These are phyloP conservation scores for Cosmorhoe ocellata DNA, from an alignment of 2,888 invertebrate species.

Conservation along the genomic window DNA sequence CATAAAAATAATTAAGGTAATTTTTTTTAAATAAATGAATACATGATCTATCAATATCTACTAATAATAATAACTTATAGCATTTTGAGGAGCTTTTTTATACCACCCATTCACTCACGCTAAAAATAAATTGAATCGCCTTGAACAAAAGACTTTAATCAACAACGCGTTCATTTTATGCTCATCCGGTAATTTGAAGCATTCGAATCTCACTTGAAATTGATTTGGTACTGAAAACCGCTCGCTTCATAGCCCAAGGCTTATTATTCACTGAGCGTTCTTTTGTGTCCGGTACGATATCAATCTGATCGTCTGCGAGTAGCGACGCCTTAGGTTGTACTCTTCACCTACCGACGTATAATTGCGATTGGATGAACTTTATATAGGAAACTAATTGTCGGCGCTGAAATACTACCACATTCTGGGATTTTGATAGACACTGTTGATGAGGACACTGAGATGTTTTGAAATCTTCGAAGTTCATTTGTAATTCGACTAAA, in stretches of 20 bases:
- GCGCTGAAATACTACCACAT: background rate
- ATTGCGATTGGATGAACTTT: constrained; percentile 49
- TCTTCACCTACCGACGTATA: constrained; percentile 65
- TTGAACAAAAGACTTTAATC: constrained; percentile 4
- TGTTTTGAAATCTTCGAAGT: too few species aligned
- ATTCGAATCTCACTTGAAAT: constrained; percentile 29
- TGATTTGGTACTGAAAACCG: constrained; percentile 33
- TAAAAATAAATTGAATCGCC: background rate
- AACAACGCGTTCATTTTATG: constrained; percentile 1
- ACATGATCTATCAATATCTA: too few species aligned
- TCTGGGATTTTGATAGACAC: too few species aligned
- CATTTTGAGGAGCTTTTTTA: too few species aligned
- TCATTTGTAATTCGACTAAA: too few species aligned
- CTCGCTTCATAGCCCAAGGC: constrained; percentile 44
- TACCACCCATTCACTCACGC: too few species aligned
- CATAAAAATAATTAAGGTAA: too few species aligned
- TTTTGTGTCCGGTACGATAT: constrained; percentile 73
- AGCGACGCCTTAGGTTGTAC: constrained; percentile 61
- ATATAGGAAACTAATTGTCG: background rate
- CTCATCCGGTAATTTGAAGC: constrained; percentile 31
- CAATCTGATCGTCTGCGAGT: constrained; percentile 67
- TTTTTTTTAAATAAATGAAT: too few species aligned
- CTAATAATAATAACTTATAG: too few species aligned
- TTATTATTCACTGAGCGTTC: constrained; percentile 73
- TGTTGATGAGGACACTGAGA: too few species aligned